These are phyloP conservation scores for Sorex araneus DNA, from an alignment of 2,113 vertebrate genomes.

Conservation along the genomic window DNA sequence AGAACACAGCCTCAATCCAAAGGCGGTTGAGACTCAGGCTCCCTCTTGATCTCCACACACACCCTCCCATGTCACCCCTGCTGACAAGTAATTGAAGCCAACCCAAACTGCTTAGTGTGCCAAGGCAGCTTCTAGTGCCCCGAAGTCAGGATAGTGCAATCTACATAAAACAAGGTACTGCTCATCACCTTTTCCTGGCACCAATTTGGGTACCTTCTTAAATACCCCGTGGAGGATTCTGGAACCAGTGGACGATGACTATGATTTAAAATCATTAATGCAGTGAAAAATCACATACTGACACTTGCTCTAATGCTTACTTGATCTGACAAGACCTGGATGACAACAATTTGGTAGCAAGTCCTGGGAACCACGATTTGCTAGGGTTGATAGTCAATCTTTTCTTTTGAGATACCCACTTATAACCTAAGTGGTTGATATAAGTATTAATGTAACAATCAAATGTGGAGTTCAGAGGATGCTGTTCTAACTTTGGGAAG, in stretches of 20 bases:
- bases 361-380: background rate
- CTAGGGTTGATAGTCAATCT: background rate
- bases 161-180: background rate
- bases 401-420: background rate
- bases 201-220: too few species aligned
- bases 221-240: background rate
- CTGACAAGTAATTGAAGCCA: background rate
- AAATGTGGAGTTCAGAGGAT: background rate
- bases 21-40: background rate
- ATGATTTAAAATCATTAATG: background rate
- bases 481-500: background rate
- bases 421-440: background rate
- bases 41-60: background rate
- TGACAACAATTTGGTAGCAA: background rate
- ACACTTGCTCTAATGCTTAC: background rate
- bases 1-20: background rate
- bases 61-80: background rate
- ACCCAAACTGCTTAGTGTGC: background rate
- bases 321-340: background rate
- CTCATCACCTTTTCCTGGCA: background rate
- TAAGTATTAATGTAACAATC: background rate
- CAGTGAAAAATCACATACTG: background rate
- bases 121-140: background rate
- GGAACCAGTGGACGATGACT: background rate
- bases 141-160: too few species aligned